Base-by-base conservation (phyloP, 2,113 vertebrate species). In the Rattus rattus region DNA sequence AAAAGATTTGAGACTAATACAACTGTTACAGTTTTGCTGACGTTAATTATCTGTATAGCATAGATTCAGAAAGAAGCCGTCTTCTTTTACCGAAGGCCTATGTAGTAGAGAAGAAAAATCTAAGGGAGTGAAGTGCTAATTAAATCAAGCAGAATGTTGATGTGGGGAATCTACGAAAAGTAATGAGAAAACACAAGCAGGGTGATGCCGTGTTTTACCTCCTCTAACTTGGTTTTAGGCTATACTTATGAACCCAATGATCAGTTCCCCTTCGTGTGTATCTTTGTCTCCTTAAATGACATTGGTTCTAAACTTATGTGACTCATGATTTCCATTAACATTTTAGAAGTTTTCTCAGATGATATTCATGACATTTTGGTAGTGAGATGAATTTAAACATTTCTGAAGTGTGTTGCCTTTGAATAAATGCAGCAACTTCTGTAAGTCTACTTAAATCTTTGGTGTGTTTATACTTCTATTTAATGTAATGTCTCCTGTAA, bases 401-500 rank as follows among this genome's bases (percentile, higher is more conserved):
- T 36, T 36, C 10, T 24, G 85, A 5, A 75, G 2, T 19, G 2
- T 56, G 9, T 1, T 47, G 6, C n/a, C 6, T 28, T 7, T 87
- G 36, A 14, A 28, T 36, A 94, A 69, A 90, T 81, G 52, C 10
- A 36, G 2, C 26, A 47, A 47, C 9, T 24, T 93, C 12, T 77
- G 7, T 72, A 84, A 12, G 0, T 67, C n/a, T 22, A 10, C 9
- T 22, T 26, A 67, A 92, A 43, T 47, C 43, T 52, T 2, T 19
- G 9, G 2, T 73, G 10, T 36, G 20, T 10, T 77, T 61, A 43
- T 2, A 14, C 2, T 19, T 81, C 12, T 12, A 69, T 9, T 13
- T 30, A 61, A 2, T 1, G 6, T 0, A n/a, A 0, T 1, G 5
- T 0, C 8, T 11, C 10, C 1, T 14, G 13, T 30, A 47, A 54